A percentile compares a stretch with the other conserved stretches of the same genome.
Evolutionary conservation across 2,888 invertebrate species (phyloP).

Genomic region (Pilophorus perplexus): DNA sequence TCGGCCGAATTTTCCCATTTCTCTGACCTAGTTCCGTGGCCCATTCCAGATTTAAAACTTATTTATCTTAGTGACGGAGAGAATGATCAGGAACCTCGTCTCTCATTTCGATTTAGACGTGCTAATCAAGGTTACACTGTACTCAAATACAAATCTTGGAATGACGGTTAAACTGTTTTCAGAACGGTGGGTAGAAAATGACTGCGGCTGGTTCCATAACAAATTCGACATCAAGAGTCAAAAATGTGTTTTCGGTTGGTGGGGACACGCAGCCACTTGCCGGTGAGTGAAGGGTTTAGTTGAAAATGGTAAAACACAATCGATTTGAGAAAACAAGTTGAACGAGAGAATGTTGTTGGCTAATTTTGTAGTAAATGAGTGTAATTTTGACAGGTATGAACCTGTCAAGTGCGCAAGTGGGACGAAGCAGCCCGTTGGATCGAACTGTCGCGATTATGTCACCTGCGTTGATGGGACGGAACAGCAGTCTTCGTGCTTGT

Average conservation of each 20-base stretch:
- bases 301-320: neutral
- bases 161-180: too few relatives aligned
- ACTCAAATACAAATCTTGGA: too few relatives aligned
- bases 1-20: too few relatives aligned
- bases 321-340: neutral
- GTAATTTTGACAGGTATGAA: neutral
- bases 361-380: neutral
- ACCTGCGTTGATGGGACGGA: neutral
- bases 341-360: neutral
- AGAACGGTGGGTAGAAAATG: conserved; percentile 3
- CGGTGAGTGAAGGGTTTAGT: neutral
- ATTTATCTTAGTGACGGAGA: too few relatives aligned
- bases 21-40: too few relatives aligned
- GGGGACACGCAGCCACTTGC: neutral
- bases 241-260: conserved; percentile 3
- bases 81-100: too few relatives aligned
- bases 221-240: conserved; percentile 4
- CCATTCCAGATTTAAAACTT: too few relatives aligned
- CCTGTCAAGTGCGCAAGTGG: neutral
- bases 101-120: too few relatives aligned
- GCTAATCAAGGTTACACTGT: too few relatives aligned
- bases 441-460: neutral
- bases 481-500: neutral
- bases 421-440: neutral
- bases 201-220: neutral